Conservation (phyloP, 2,113 vertebrate species). For the Xenopus laevis region DNA sequence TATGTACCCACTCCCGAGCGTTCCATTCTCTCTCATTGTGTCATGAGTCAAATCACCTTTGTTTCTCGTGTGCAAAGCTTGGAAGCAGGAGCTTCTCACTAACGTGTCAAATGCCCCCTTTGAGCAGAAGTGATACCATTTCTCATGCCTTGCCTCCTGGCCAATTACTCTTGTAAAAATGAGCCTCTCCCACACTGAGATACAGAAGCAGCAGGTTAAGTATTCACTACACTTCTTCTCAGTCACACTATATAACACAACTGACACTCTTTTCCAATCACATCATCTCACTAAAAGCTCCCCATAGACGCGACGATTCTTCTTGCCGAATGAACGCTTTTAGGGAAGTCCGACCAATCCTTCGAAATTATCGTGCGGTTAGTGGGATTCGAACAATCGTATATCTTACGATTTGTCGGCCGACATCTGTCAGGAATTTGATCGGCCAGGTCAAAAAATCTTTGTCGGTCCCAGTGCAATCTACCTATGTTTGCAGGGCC, state of each 20-base stretch:
- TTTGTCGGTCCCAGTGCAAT: too few relatives aligned
- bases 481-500: too few relatives aligned
- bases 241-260: conserved; percentile 31
- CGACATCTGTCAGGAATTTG: too few relatives aligned
- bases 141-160: conserved; percentile 32
- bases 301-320: too few relatives aligned
- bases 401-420: too few relatives aligned
- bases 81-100: conserved; percentile 35
- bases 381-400: too few relatives aligned
- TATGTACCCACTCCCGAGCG: conserved; percentile 50
- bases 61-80: conserved; percentile 25
- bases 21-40: conserved; percentile 32
- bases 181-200: conserved; percentile 21
- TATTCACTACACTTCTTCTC: conserved; percentile 28
- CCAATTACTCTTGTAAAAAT: conserved; percentile 19
- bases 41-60: conserved; percentile 45
- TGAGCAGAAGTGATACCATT: conserved; percentile 47
- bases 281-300: background rate
- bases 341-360: too few relatives aligned
- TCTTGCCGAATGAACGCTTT: too few relatives aligned
- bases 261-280: conserved; percentile 10
- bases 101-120: conserved; percentile 26
- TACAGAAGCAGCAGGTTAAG: conserved; percentile 26
- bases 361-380: too few relatives aligned
- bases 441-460: too few relatives aligned